These are phyloP conservation scores for Scelioninae gen. 2 DNA, from an alignment of 2,888 invertebrate genomes.

Conservation along the genomic window DNA sequence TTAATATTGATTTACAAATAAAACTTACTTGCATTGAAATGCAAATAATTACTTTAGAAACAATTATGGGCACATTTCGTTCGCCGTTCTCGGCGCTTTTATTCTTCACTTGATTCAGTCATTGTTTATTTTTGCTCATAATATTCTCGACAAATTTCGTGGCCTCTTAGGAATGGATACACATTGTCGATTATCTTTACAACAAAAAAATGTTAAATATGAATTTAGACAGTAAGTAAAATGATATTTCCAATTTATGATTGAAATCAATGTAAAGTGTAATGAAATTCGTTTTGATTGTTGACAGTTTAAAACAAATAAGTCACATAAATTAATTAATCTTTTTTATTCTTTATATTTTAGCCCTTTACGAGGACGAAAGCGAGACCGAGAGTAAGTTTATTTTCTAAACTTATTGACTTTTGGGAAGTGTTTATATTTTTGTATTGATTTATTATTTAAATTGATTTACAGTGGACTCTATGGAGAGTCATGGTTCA, in stretches of 20 bases:
- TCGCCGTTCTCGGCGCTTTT: background rate
- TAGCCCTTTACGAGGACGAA: slow-evolving; percentile 93
- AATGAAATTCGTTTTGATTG: no score
- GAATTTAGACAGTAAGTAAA: slow-evolving; percentile 68
- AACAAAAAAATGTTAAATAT: slow-evolving; percentile 66
- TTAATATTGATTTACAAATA: slow-evolving; percentile 26
- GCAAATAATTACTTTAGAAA: slow-evolving; percentile 1
- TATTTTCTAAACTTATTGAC: no score
- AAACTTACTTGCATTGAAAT: slow-evolving; percentile 3
- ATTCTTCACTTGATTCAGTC: background rate
- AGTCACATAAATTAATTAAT: no score
- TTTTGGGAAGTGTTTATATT: no score
- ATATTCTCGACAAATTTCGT: slow-evolving; percentile 51
- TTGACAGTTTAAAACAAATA: no score
- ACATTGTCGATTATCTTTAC: slow-evolving; percentile 60
- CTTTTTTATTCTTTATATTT: slow-evolving; percentile 67
- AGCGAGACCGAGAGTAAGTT: slow-evolving; percentile 86
- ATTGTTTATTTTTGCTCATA: slow-evolving; percentile 27
- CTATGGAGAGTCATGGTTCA: slow-evolving; percentile 97
- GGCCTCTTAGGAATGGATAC: slow-evolving; percentile 70
- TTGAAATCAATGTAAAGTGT: no score
- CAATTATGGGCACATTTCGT: slow-evolving; percentile 5
- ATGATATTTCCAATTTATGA: no score
- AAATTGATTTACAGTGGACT: slow-evolving; percentile 79
- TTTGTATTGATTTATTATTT: background rate